Evolutionary conservation across 2,113 vertebrate genomes (phyloP), one percentile per base, ranked within the genome.

Genomic region (Aythya baeri): DNA sequence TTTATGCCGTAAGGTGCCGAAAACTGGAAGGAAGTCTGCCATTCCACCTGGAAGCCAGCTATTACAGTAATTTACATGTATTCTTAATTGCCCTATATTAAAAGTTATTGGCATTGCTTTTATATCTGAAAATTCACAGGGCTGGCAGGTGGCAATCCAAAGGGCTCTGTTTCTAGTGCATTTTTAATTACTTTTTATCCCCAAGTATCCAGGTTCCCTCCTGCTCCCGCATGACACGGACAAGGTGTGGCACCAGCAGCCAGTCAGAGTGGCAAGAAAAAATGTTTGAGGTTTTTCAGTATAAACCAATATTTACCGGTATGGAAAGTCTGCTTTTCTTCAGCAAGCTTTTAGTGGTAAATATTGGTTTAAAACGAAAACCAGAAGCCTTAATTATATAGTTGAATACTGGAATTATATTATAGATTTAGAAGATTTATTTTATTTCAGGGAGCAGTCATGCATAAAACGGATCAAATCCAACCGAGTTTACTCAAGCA

Each of bases 231-330:
- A 80, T 41, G 76, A 63, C 81, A 50, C 3, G 14, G 80, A 44
- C 88, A 84, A 91, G 86, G 79, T 77, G 81, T 61, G 84, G 93
- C 75, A 79, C 43, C 81, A 93, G 73, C 73, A 93, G 93, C 77
- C 66, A 83, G 61, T 50, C 94, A 92, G 86, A 91, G 77, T 3
- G 80, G 95, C 36, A 94, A 73, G 77, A 89, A 96, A 96, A 96
- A 86, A 76, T 82, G 54, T 73, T 91, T 95, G 88, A 92, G 95
- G 91, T 90, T 95, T 93, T 91, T 85, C 90, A 86, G 86, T 78
- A 94, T 73, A 97, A 97, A 97, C 90, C 96, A 97, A 85, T 96
- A 96, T 97, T 96, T 97, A 97, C 95, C 57, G n/a, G 91, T 78
- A 97, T 2, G 54, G 94, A 93, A 91, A 95, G 94, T 66, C 93